A percentile compares a stretch with the other conserved stretches of the same genome.
Evolutionary conservation across 2,888 invertebrate species (phyloP).

Genomic region (Alloscopus bannaensis): DNA sequence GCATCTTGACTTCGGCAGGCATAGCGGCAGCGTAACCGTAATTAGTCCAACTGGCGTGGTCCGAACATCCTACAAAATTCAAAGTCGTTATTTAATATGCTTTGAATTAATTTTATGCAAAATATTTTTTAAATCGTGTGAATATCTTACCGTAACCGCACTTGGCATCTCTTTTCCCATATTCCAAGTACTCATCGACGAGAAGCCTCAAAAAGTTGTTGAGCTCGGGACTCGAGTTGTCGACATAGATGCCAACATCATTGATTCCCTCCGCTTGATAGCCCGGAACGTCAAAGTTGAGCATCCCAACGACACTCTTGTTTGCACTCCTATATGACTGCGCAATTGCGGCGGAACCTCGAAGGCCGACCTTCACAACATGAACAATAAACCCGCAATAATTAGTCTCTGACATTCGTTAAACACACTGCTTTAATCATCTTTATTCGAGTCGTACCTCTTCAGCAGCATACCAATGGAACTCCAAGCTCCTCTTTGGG

Average conservation of each 20-base stretch:
- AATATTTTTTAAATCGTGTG: not conserved
- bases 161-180: not conserved
- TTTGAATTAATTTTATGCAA: not conserved
- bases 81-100: too few relatives aligned
- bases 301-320: conserved; percentile 49
- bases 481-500: conserved; percentile 54
- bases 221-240: conserved; percentile 34
- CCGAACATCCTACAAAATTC: conserved; percentile 40
- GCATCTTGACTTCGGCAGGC: conserved; percentile 41
- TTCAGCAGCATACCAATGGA: conserved; percentile 65
- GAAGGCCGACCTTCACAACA: conserved; percentile 43
- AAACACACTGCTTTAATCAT: not conserved
- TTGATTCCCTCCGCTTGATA: conserved; percentile 29
- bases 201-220: conserved; percentile 32
- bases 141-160: conserved; percentile 10
- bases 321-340: conserved; percentile 24
- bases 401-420: not conserved
- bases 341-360: conserved; percentile 57
- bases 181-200: conserved; percentile 42
- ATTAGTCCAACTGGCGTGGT: conserved; percentile 56
- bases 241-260: conserved; percentile 44
- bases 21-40: conserved; percentile 46
- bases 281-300: conserved; percentile 47
- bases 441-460: conserved; percentile 43
- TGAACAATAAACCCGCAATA: not conserved